Conservation (phyloP, 2,113 vertebrate genomes). For the Caranx ignobilis region DNA sequence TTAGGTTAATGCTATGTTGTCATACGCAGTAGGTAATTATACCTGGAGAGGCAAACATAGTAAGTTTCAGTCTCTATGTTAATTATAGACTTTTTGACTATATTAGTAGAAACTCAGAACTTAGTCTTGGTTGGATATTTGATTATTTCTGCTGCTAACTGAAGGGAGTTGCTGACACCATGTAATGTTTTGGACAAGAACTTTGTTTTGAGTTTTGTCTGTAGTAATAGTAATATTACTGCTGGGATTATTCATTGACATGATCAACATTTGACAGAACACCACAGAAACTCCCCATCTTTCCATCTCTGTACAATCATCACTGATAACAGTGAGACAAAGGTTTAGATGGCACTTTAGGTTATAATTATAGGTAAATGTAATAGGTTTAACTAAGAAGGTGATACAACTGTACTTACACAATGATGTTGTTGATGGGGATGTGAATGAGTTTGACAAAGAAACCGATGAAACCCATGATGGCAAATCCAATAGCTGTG, state of each 20-base stretch:
- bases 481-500: conserved; percentile 98
- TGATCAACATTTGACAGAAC: neutral
- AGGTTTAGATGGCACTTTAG: neutral
- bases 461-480: conserved; percentile 99
- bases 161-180: neutral
- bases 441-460: conserved; percentile 99
- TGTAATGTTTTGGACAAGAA: neutral
- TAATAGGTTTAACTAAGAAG: too few species aligned
- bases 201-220: too few species aligned
- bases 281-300: too few species aligned
- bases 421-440: conserved; percentile 99
- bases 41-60: too few species aligned
- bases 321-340: neutral
- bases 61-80: too few species aligned
- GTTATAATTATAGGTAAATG: too few species aligned
- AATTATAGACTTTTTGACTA: too few species aligned
- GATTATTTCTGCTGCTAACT: neutral
- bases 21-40: too few species aligned
- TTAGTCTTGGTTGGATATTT: neutral
- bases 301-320: neutral
- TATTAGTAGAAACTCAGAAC: neutral
- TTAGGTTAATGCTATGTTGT: too few species aligned
- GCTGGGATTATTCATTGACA: neutral
- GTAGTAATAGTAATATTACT: too few species aligned
- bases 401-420: conserved; percentile 87